phyloP scores from a whole-genome alignment of 2,888 invertebrate genomes.

The Eledone cirrhosa region DNA sequence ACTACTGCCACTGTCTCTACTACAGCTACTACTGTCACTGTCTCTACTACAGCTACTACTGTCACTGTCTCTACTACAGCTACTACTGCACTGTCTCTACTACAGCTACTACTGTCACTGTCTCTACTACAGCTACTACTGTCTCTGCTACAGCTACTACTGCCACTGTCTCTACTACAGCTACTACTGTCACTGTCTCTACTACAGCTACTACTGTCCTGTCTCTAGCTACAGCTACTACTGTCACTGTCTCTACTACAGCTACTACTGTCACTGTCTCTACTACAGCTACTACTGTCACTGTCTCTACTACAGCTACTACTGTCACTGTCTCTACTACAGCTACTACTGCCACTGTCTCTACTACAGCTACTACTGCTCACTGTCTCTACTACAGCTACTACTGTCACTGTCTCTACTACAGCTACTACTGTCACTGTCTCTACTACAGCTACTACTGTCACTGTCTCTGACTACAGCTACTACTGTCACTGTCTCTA shows the following conservation, averaged over 20 bases:
- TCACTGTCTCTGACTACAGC: not conserved
- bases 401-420: too few relatives aligned
- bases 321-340: too few relatives aligned
- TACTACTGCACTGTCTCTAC: not conserved
- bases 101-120: constrained; percentile 9
- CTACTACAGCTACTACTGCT: too few relatives aligned
- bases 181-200: not conserved
- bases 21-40: not conserved
- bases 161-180: too few relatives aligned
- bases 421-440: too few relatives aligned
- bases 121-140: constrained; percentile 15
- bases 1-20: too few relatives aligned
- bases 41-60: not conserved
- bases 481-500: not conserved
- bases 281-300: not conserved
- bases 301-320: too few relatives aligned
- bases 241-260: not conserved
- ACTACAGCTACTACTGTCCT: constrained; percentile 1
- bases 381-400: too few relatives aligned
- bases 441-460: not conserved
- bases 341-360: too few relatives aligned
- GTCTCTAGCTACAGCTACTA: not conserved
- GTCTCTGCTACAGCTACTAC: too few relatives aligned
- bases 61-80: not conserved
- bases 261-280: not conserved